Percentiles rank a stretch among this genome's conserved stretches.
Conservation (phyloP, 92 coral and sea anemone genomes). For the Siderastrea siderea region DNA sequence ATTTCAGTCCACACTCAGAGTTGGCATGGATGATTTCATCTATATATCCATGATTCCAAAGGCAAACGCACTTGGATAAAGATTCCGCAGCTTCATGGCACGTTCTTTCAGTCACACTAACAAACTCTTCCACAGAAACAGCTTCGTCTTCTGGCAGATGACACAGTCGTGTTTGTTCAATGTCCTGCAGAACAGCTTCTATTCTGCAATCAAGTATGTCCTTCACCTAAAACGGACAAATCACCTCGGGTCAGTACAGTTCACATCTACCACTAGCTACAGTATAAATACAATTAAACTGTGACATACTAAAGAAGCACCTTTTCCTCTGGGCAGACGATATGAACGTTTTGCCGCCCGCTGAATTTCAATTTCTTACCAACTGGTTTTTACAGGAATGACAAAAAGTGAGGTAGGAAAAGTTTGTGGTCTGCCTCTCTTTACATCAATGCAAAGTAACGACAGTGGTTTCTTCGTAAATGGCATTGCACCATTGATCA, state of each 20-base stretch:
- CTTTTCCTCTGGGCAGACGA: too few relatives aligned
- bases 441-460: background rate
- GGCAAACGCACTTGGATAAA: constrained; percentile 73
- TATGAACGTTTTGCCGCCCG: too few relatives aligned
- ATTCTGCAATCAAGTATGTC: constrained; percentile 98
- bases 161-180: constrained; percentile 88
- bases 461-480: background rate
- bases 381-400: background rate
- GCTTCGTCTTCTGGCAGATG: constrained; percentile 97
- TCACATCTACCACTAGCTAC: background rate
- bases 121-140: constrained; percentile 92
- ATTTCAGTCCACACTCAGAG: too few relatives aligned
- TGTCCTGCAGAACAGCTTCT: constrained; percentile 85
- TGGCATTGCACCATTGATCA: too few relatives aligned
- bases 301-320: background rate
- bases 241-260: background rate
- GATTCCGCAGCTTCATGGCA: constrained; percentile 85
- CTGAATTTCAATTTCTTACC: too few relatives aligned
- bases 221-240: constrained; percentile 68
- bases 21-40: too few relatives aligned
- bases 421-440: background rate
- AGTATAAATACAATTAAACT: background rate
- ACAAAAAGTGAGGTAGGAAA: background rate
- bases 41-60: background rate
- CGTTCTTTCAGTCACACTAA: constrained; percentile 78